Evolutionary conservation across 2,113 vertebrate genomes (phyloP), one percentile per base, ranked within the genome.

Genomic region (Otus sunia): DNA sequence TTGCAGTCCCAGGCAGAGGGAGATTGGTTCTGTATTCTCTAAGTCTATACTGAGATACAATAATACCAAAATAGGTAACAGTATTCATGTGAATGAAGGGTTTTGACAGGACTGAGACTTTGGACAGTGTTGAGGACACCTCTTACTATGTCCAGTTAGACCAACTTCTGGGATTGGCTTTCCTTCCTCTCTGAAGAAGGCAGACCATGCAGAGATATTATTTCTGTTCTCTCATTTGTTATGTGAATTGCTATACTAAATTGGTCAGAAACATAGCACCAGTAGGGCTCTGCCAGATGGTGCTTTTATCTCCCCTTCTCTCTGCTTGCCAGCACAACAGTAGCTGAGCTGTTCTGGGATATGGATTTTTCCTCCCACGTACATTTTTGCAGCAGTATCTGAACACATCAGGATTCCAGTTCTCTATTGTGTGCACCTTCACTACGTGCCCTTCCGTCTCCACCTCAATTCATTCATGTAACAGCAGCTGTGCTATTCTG

Each of bases 291-390:
- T 93, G 81, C 60, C 94, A 94, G 88, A 52, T 86, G 66, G 78
- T 93, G 53, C 85, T 93, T 94, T 93, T 92, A 85, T 87, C 52
- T 96, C 37, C 23, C 19, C n/a, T 94, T 73, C 73, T 66, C 37
- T 72, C 58, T 74, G 32, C 78, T 64, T 86, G 58, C 58, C 58
- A 86, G 73, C n/a, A 39, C 41, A 89, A 53, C 59, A 77, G 88
- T 71, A 81, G 84, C 87, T 87, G 76, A 94, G 73, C 76, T 90
- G 49, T 78, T 95, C 69, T 69, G 25, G 39, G 43, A 52, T 66
- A 30, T 16, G 19, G 47, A 81, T 94, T 88, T 34, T 93, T 94
- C 82, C 50, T 94, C 82, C 86, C 74, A 68, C 21, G 0, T 79
- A 27, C 39, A 12, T 78, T 92, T 86, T 71, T 92, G 10, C 60